Evolutionary conservation across 2,797 vertebrate species (phyloP).

Genomic region (Masticophis lateralis): DNA sequence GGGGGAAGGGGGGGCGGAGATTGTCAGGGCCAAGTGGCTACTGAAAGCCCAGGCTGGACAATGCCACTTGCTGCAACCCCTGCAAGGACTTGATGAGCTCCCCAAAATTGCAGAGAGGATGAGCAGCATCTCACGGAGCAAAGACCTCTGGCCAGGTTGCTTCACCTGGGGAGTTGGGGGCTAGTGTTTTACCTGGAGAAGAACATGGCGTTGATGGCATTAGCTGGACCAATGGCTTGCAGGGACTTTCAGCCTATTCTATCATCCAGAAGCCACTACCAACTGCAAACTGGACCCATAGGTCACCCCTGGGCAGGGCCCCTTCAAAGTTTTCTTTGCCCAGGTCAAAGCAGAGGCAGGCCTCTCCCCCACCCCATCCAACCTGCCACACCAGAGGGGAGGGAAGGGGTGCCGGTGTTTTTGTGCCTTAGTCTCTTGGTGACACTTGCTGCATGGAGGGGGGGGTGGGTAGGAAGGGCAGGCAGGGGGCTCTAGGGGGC

Average conservation of each 20-base stretch:
- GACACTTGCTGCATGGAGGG: background rate
- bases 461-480: background rate
- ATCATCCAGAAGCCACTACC: background rate
- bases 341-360: background rate
- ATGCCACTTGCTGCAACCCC: background rate
- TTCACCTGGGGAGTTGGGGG: background rate
- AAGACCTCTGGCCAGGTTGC: background rate
- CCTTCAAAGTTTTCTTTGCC: conserved; percentile 11
- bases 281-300: background rate
- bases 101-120: background rate
- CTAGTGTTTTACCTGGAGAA: background rate
- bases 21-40: background rate
- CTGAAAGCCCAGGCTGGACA: background rate
- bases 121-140: background rate
- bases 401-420: background rate
- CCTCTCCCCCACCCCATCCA: background rate
- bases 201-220: background rate
- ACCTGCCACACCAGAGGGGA: background rate
- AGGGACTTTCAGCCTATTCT: background rate
- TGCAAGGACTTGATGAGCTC: background rate
- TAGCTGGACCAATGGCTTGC: background rate
- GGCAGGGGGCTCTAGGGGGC: background rate
- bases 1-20: background rate
- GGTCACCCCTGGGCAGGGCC: background rate
- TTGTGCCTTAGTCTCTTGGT: background rate